phyloP scores from a whole-genome alignment of 2,113 vertebrate species.

The Macrotus californicus region DNA sequence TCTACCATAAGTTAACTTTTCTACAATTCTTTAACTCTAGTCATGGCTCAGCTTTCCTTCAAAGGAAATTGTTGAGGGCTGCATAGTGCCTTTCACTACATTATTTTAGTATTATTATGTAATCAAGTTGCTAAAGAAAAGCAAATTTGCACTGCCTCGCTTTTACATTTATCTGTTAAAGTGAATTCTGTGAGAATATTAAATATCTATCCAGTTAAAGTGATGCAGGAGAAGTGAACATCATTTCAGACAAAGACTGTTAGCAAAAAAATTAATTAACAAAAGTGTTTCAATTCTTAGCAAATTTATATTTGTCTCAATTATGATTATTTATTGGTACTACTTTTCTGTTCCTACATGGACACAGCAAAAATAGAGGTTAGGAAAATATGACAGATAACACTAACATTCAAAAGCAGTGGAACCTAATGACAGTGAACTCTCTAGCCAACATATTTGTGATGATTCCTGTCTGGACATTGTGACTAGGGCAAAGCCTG shows the following conservation, averaged over 20 bases:
- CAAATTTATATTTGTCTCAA: background rate
- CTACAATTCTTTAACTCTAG: background rate
- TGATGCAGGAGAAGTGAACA: conserved; percentile 31
- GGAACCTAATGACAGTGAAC: background rate
- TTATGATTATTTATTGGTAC: background rate
- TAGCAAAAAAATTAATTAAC: background rate
- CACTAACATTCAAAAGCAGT: background rate
- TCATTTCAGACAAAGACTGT: background rate
- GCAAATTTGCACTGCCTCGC: conserved; percentile 8
- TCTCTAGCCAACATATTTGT: rapidly evolving
- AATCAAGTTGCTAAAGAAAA: conserved; percentile 38
- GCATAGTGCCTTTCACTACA: background rate
- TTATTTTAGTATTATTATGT: conserved; percentile 39
- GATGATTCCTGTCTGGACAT: background rate
- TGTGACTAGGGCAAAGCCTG: background rate
- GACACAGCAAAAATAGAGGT: background rate
- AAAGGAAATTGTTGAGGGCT: background rate
- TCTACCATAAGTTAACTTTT: background rate
- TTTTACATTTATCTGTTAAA: conserved; percentile 59
- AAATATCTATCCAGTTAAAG: conserved; percentile 51
- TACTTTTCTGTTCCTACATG: background rate
- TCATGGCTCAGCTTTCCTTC: background rate
- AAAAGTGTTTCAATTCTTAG: background rate
- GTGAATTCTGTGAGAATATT: conserved; percentile 49
- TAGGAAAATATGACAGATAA: background rate